These are phyloP conservation scores for Conopomorpha cramerella DNA, from an alignment of 1,140 invertebrate genomes.

Conservation along the genomic window DNA sequence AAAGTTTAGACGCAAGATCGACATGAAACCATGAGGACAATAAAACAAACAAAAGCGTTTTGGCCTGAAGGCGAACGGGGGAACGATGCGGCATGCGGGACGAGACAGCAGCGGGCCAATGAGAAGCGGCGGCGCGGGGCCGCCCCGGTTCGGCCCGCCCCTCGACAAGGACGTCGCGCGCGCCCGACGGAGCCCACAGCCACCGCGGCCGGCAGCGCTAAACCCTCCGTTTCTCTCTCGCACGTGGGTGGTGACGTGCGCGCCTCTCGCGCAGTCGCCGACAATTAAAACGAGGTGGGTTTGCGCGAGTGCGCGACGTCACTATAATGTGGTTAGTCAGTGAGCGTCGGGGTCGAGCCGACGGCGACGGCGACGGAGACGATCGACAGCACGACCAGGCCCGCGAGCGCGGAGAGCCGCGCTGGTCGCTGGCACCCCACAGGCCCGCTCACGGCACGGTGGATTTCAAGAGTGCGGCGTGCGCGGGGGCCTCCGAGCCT, in stretches of 20 bases:
- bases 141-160: constrained; percentile 17
- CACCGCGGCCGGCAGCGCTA: constrained; percentile 27
- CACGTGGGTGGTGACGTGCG: constrained; percentile 36
- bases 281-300: constrained; percentile 50
- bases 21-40: constrained; percentile 52
- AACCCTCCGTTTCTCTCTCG: constrained; percentile 37
- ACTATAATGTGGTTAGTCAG: constrained; percentile 57
- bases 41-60: constrained; percentile 55
- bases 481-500: constrained; percentile 62
- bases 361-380: constrained; percentile 27
- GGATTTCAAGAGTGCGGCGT: constrained; percentile 59
- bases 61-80: constrained; percentile 38
- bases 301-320: constrained; percentile 35
- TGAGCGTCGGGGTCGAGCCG: constrained; percentile 51
- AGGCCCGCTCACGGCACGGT: constrained; percentile 56
- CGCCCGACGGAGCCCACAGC: too few relatives aligned
- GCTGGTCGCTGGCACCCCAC: constrained; percentile 41
- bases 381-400: constrained; percentile 27
- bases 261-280: constrained; percentile 49
- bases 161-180: too few relatives aligned
- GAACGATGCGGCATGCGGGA: too few relatives aligned
- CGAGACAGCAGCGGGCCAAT: too few relatives aligned
- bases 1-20: constrained; percentile 58
- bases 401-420: constrained; percentile 26
- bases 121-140: constrained; percentile 8